Conservation (phyloP, 2,113 vertebrate genomes). For the Carassius auratus region DNA sequence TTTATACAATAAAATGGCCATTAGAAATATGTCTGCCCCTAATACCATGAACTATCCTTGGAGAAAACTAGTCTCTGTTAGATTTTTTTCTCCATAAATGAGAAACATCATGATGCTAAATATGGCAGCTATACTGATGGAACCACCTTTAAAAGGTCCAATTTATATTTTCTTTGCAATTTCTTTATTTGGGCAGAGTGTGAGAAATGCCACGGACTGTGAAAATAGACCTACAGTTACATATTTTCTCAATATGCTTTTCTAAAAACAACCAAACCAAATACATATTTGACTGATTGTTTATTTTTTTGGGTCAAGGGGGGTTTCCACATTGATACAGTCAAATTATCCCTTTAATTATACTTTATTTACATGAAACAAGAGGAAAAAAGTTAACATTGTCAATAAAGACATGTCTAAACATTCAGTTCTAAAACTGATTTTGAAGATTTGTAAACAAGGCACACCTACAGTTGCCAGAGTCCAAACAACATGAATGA, state of each 20-base stretch:
- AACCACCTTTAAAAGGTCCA: too few species aligned
- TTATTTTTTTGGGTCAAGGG: slow-evolving; percentile 3
- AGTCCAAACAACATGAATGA: slow-evolving; percentile 22
- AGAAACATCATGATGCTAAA: too few species aligned
- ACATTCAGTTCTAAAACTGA: slow-evolving; percentile 12
- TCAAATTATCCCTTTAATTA: slow-evolving; percentile 10
- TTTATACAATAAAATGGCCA: not conserved
- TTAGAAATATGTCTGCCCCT: not conserved
- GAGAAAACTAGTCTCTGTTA: not conserved
- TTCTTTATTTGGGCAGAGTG: too few species aligned
- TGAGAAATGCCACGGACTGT: too few species aligned
- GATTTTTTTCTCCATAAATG: too few species aligned
- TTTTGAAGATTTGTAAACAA: slow-evolving; percentile 48
- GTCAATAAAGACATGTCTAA: slow-evolving; percentile 1
- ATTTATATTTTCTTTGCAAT: too few species aligned
- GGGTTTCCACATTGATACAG: not conserved
- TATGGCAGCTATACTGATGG: too few species aligned
- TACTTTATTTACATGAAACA: slow-evolving; percentile 44
- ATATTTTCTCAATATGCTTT: not conserved
- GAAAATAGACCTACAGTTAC: too few species aligned
- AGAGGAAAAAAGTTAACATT: not conserved
- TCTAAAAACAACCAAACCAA: slow-evolving; percentile 15
- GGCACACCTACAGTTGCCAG: slow-evolving; percentile 40
- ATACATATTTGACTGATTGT: not conserved
- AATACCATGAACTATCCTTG: not conserved